Conservation (phyloP, 2,113 vertebrate genomes). For the Scopus umbretta region DNA sequence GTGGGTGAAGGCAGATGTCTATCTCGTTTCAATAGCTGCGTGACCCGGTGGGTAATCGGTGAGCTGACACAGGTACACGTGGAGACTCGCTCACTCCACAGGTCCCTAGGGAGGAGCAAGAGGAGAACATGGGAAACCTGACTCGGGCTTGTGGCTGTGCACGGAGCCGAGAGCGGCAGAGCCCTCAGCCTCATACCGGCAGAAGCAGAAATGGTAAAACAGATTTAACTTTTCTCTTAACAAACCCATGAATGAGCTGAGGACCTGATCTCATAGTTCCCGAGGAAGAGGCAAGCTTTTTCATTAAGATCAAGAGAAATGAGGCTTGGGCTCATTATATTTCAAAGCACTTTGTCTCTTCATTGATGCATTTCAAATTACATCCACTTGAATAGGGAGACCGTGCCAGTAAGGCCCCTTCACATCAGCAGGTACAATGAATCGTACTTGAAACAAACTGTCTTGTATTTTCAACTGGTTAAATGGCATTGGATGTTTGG, state of each 20-base stretch:
- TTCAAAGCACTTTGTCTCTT: background rate
- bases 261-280: background rate
- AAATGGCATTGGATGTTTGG: background rate
- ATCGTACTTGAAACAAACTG: background rate
- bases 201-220: background rate
- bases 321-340: background rate
- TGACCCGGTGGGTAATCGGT: background rate
- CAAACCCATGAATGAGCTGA: background rate
- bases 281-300: background rate
- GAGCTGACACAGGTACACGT: fast-evolving
- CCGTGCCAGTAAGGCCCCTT: background rate
- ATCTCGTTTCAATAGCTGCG: background rate
- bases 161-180: background rate
- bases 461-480: background rate
- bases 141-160: background rate
- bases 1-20: background rate
- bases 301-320: background rate
- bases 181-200: background rate
- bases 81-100: background rate
- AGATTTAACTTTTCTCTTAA: background rate
- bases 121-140: background rate
- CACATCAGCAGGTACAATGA: background rate
- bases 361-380: background rate
- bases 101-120: background rate
- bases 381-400: background rate